These are phyloP conservation scores for Mnemiopsis leidyi DNA, from an alignment of 37 sponge, comb jelly and placozoan genomes.

Conservation along the genomic window DNA sequence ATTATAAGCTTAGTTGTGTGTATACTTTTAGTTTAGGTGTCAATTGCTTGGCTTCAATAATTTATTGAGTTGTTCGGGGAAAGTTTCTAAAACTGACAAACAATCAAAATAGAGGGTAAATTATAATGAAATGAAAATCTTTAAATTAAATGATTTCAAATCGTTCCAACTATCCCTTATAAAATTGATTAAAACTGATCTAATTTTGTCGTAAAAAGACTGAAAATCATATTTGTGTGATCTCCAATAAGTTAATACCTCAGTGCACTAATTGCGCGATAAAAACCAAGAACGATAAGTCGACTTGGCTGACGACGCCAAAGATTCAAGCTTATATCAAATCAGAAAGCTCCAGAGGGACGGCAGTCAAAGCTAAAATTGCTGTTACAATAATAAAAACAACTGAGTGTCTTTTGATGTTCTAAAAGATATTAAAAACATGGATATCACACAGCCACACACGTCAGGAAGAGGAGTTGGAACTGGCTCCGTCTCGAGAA, in stretches of 20 bases:
- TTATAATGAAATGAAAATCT: conserved; percentile 53
- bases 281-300: background rate
- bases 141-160: conserved; percentile 12
- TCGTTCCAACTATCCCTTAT: conserved; percentile 55
- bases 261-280: background rate
- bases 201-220: conserved; percentile 63
- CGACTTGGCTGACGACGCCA: conserved; percentile 22
- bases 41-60: too few relatives aligned
- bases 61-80: too few relatives aligned
- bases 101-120: background rate
- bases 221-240: conserved; percentile 44
- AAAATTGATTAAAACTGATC: conserved; percentile 63
- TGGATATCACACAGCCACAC: background rate
- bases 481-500: background rate
- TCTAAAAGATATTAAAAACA: conserved; percentile 52
- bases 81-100: too few relatives aligned
- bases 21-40: too few relatives aligned
- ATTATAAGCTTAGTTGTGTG: too few relatives aligned
- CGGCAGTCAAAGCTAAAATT: background rate
- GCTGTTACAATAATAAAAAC: conserved; percentile 63
- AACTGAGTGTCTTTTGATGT: conserved; percentile 59
- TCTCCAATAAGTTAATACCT: conserved; percentile 48
- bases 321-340: background rate
- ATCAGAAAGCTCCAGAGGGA: background rate
- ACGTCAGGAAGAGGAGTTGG: background rate